Evolutionary conservation across 1,140 invertebrate genomes (phyloP), one percentile per base, ranked within the genome.

Genomic region (Drosophila dunni): DNA sequence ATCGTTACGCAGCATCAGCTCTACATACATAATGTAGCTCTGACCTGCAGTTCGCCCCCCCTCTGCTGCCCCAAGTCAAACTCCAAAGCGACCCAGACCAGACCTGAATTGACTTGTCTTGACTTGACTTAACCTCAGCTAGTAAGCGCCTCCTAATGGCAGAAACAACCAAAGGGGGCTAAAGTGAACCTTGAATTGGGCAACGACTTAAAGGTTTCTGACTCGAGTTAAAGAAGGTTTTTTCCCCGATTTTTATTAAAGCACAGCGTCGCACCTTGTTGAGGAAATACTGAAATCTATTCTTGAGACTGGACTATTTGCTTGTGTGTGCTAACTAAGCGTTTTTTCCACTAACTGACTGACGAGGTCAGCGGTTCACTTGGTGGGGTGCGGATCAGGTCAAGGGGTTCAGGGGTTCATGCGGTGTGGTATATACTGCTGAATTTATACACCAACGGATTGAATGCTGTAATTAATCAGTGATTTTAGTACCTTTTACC

Each of bases 1-100:
- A 74, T 66, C 58, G 48, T 48, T 64, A 46, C 64, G 36, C 54
- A 72, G 69, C 62, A 72, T 66, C 54, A 60, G 68, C 62, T 71
- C 53, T 36, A 71, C 62, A 71, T 58, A 65, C 61, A 50, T 65
- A 65, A 65, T 71, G 62, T 54, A 45, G 45, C 33, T 60, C 50
- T n/a, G 24, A 3, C 66, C 66, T 51, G 61, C 38, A 53, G 4
- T 33, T 24, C 33, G n/a, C 7, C 24, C 1, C 3, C 15, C 15
- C 42, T 0, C 13, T 20, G 51, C 20, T 17, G 51, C 20, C 11
- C 5, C 17, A 9, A 44, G 13, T 20, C 42, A 10, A 36, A 1
- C 11, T 24, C 46, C 48, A 24, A 7, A 8, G 34, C 17, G 44
- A 42, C 40, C 13, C 17, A 15, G 38, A 13, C 57, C 40, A 7